These are phyloP conservation scores for Carettochelys insculpta DNA, from an alignment of 2,113 vertebrate genomes.

Conservation along the genomic window DNA sequence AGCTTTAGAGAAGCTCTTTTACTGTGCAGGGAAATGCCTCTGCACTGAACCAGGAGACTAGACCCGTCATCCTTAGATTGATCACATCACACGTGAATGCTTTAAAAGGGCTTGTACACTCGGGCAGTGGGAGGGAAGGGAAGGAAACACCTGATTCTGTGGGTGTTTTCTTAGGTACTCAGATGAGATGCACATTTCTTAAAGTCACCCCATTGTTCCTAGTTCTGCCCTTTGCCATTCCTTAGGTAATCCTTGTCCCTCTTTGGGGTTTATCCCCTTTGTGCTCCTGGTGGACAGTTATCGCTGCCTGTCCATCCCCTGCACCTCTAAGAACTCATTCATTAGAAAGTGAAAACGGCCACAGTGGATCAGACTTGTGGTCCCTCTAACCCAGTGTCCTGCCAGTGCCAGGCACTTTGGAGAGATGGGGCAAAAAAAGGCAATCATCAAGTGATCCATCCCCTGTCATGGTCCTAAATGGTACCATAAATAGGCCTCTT, in stretches of 20 bases:
- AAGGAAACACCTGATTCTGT: background rate
- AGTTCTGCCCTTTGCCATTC: rapidly evolving
- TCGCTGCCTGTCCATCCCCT: background rate
- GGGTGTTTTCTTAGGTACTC: background rate
- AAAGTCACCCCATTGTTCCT: background rate
- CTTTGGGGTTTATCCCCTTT: background rate
- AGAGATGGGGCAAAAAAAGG: background rate
- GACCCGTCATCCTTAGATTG: rapidly evolving
- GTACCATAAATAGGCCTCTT: background rate
- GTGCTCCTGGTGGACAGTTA: background rate
- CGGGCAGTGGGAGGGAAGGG: background rate
- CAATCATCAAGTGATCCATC: background rate
- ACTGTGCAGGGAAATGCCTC: rapidly evolving
- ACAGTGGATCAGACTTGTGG: background rate
- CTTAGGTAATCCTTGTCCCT: background rate
- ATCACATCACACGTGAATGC: rapidly evolving
- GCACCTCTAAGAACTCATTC: background rate
- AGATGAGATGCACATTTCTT: background rate
- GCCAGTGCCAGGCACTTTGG: background rate
- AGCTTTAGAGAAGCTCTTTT: background rate
- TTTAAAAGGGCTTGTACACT: rapidly evolving
- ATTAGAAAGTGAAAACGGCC: background rate
- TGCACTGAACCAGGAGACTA: background rate
- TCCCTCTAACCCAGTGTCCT: background rate
- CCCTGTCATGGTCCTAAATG: background rate